Evolutionary conservation across 2,888 invertebrate species (phyloP).

Genomic region (Cataglyphis cursor): DNA sequence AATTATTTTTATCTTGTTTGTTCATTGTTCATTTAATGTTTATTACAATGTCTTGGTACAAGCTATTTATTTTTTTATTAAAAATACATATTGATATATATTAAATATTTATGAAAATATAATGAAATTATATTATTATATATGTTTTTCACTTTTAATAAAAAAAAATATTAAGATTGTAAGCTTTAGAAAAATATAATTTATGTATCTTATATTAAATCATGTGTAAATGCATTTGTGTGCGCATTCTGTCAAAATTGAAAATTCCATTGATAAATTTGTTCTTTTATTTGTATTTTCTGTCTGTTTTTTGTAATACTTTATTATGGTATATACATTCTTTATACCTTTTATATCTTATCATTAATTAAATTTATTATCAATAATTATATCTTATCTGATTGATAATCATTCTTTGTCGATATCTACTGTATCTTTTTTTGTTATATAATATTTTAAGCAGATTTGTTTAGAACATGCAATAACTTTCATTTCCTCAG

Average conservation of each 20-base stretch:
- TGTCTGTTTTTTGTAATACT: background rate
- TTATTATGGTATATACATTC: background rate
- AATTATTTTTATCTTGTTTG: background rate
- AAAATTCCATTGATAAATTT: background rate
- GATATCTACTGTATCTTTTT: background rate
- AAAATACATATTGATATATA: background rate
- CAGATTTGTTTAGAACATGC: background rate
- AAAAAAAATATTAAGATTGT: background rate
- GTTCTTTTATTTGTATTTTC: background rate
- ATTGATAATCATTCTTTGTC: background rate
- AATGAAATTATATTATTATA: background rate
- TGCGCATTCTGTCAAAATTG: background rate
- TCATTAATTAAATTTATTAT: constrained; percentile 1
- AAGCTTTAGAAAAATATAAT: background rate
- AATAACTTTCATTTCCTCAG: constrained; percentile 3
- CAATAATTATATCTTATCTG: background rate
- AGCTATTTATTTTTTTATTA: background rate
- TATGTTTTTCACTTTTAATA: background rate
- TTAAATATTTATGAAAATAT: background rate
- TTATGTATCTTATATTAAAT: background rate
- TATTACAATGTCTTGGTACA: background rate
- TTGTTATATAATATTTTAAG: background rate
- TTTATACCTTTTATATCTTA: background rate
- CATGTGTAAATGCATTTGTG: background rate
- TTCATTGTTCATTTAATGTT: background rate